Conservation (phyloP, 2,113 vertebrate species). For the Gallinago media region DNA sequence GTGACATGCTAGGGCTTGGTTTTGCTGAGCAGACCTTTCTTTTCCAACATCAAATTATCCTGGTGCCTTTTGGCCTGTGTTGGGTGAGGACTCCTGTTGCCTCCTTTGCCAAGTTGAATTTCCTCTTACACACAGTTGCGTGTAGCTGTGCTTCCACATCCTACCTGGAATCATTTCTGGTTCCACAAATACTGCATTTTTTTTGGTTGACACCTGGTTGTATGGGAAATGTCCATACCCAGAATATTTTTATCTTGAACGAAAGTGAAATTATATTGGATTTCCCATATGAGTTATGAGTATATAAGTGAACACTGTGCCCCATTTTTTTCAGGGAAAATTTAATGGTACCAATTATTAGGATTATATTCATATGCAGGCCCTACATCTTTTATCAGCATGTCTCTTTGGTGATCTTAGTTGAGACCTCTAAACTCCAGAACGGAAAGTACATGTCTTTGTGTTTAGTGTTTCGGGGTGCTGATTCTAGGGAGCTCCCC, state of each 20-base stretch:
- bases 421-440: neutral
- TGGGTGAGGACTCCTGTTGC: neutral
- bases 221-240: neutral
- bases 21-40: neutral
- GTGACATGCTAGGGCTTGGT: neutral
- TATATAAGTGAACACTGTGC: neutral
- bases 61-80: neutral
- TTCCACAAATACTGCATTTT: neutral
- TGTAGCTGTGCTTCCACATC: neutral
- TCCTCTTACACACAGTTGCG: neutral
- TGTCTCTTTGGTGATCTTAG: neutral
- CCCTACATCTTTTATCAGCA: neutral
- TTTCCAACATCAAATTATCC: neutral
- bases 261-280: neutral
- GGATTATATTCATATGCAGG: neutral
- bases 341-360: neutral
- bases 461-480: neutral
- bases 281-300: neutral
- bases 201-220: neutral
- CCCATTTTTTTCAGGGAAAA: neutral
- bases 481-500: neutral
- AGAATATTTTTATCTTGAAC: neutral
- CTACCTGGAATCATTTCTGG: neutral
- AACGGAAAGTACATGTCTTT: accelerated
- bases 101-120: neutral